Conservation (phyloP, 2,888 invertebrate species). For the Tridacna crocea region DNA sequence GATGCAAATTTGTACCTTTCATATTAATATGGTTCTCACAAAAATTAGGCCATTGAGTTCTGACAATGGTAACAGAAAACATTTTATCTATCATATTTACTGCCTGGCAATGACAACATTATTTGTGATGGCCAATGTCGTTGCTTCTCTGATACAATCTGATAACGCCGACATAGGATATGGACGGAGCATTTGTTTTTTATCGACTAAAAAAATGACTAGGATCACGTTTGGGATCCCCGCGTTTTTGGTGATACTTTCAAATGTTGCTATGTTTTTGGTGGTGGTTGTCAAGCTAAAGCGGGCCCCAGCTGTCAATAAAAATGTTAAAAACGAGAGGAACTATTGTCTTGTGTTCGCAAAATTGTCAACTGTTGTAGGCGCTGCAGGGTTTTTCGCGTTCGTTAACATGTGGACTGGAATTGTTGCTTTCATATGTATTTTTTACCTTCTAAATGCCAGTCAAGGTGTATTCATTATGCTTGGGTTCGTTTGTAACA, state of each 20-base stretch:
- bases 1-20: slow-evolving; percentile 55
- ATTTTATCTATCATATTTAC: slow-evolving; percentile 29
- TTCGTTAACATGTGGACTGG: slow-evolving; percentile 43
- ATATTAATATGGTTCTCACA: slow-evolving; percentile 34
- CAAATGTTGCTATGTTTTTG: slow-evolving; percentile 38
- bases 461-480: slow-evolving; percentile 49
- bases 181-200: slow-evolving; percentile 34
- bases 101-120: slow-evolving; percentile 10
- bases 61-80: slow-evolving; percentile 3
- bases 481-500: slow-evolving; percentile 34
- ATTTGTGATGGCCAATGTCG: slow-evolving; percentile 36
- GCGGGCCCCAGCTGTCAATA: slow-evolving; percentile 12
- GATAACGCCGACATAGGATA: slow-evolving; percentile 35
- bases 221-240: slow-evolving; percentile 42
- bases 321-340: slow-evolving; percentile 39
- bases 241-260: slow-evolving; percentile 13
- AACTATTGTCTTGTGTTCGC: slow-evolving; percentile 40
- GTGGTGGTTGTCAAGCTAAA: slow-evolving; percentile 26
- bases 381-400: slow-evolving; percentile 47
- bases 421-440: slow-evolving; percentile 30
- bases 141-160: not conserved
- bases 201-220: slow-evolving; percentile 33
- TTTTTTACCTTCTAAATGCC: slow-evolving; percentile 46
- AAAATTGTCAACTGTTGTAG: slow-evolving; percentile 48
- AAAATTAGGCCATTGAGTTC: not conserved